These are phyloP conservation scores for Athetis lepigone DNA, from an alignment of 2,888 invertebrate species.

Conservation along the genomic window DNA sequence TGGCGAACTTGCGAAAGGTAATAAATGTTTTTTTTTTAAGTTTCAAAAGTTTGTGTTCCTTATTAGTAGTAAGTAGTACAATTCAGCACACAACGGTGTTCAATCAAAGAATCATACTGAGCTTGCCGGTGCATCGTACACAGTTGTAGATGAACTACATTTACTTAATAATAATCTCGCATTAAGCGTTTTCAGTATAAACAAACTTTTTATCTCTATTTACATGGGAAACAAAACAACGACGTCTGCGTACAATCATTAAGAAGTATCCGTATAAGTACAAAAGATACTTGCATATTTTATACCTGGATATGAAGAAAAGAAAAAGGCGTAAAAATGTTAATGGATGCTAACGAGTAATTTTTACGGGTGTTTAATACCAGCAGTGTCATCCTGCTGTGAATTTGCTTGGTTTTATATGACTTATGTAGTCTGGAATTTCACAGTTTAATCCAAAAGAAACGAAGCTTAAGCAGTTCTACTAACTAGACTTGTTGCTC, in stretches of 20 bases:
- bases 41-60: constrained; percentile 65
- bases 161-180: constrained; percentile 30
- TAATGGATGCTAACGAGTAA: constrained; percentile 32
- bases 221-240: constrained; percentile 24
- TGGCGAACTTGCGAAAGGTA: background rate
- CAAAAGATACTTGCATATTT: constrained; percentile 36
- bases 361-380: constrained; percentile 41
- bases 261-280: constrained; percentile 34
- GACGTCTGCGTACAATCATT: constrained; percentile 26
- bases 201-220: constrained; percentile 18
- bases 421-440: constrained; percentile 16
- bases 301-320: constrained; percentile 22
- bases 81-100: constrained; percentile 72
- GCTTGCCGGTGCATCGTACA: constrained; percentile 13
- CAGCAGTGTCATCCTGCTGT: constrained; percentile 20
- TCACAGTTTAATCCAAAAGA: constrained; percentile 18
- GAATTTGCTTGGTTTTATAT: constrained; percentile 18
- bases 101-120: constrained; percentile 69
- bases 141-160: constrained; percentile 28
- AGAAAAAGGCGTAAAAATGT: constrained; percentile 35
- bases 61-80: constrained; percentile 62
- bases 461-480: constrained; percentile 14
- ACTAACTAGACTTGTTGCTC: constrained; percentile 18
- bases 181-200: constrained; percentile 22
- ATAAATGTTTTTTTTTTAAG: too few relatives aligned